These are phyloP conservation scores for Cyprinodon diabolis DNA, from an alignment of 2,797 vertebrate genomes.

Conservation along the genomic window DNA sequence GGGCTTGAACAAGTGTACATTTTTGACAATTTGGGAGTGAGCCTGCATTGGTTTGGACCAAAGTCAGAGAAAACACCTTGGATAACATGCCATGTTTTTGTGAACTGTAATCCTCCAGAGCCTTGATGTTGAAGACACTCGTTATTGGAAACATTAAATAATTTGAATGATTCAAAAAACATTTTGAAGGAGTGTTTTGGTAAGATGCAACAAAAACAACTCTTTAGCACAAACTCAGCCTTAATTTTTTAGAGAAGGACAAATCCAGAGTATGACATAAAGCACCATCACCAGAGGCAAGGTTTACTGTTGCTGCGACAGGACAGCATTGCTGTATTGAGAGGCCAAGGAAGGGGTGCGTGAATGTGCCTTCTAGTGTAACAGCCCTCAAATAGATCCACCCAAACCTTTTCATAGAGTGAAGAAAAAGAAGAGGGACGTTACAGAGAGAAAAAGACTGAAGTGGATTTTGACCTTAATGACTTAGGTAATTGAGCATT, in stretches of 20 bases:
- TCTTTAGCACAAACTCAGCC: neutral
- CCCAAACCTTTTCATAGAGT: neutral
- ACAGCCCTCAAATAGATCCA: neutral
- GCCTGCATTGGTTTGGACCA: neutral
- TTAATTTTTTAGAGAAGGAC: neutral
- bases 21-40: no score
- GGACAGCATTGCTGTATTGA: neutral
- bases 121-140: no score
- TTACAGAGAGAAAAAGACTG: neutral
- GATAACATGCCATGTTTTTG: neutral
- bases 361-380: neutral
- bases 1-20: no score
- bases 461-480: neutral
- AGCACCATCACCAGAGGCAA: neutral
- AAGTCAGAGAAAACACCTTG: neutral
- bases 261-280: neutral
- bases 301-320: neutral
- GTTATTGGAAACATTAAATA: neutral
- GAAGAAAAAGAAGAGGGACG: neutral
- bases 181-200: neutral
- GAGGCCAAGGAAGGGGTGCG: neutral
- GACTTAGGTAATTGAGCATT: slow-evolving; percentile 3
- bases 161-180: neutral
- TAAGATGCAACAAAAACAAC: neutral
- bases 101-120: neutral